These are phyloP conservation scores for Cephus nigrinus DNA, from an alignment of 2,888 invertebrate genomes.

Conservation along the genomic window DNA sequence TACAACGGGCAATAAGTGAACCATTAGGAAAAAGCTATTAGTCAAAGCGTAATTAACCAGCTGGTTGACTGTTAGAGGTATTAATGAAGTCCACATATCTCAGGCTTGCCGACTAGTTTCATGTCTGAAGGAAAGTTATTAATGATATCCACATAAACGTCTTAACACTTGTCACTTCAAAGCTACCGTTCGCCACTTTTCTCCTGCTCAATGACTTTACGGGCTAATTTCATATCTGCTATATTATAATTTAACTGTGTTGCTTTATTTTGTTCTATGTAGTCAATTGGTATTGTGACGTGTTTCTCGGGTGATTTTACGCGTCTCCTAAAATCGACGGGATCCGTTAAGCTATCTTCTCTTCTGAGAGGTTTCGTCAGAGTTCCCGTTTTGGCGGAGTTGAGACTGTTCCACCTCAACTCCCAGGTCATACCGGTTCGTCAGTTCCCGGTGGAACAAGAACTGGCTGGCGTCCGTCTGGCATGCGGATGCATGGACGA, in stretches of 20 bases:
- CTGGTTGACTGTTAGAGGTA: slow-evolving; percentile 31
- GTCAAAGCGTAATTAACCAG: slow-evolving; percentile 44
- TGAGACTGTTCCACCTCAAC: too few relatives aligned
- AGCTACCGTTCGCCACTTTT: slow-evolving; percentile 35
- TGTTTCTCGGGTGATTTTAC: too few relatives aligned
- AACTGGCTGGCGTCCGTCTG: too few relatives aligned
- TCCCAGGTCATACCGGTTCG: too few relatives aligned
- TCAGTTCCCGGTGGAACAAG: too few relatives aligned
- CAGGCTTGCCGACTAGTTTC: slow-evolving; percentile 13
- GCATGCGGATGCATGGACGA: too few relatives aligned
- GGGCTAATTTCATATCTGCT: not conserved
- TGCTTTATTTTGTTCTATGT: not conserved
- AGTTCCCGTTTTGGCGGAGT: too few relatives aligned
- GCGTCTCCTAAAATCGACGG: too few relatives aligned
- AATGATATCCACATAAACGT: slow-evolving; percentile 41
- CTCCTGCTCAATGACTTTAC: slow-evolving; percentile 22
- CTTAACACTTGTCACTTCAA: slow-evolving; percentile 38
- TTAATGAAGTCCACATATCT: slow-evolving; percentile 34
- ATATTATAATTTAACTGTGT: not conserved
- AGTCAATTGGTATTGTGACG: not conserved
- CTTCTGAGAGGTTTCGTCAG: too few relatives aligned
- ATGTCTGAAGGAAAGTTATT: slow-evolving; percentile 39
- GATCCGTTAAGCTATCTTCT: too few relatives aligned
- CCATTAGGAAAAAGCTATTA: slow-evolving; percentile 35
- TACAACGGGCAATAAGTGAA: slow-evolving; percentile 9